Percentiles rank a stretch among this genome's conserved stretches.
Evolutionary conservation across 2,113 vertebrate species (phyloP).

Genomic region (Gyps fulvus): DNA sequence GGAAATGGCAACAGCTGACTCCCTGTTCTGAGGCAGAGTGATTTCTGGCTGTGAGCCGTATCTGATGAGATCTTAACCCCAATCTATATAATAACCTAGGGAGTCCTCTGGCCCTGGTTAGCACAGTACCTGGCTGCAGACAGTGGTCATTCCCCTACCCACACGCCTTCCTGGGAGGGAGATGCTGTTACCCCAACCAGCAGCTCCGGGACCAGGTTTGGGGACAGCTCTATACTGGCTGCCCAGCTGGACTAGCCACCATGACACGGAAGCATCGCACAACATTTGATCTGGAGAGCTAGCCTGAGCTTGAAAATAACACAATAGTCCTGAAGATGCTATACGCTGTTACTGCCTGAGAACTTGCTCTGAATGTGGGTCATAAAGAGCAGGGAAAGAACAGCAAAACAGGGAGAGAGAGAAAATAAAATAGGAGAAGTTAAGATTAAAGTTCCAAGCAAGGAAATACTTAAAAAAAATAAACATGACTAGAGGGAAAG

Average conservation of each 20-base stretch:
- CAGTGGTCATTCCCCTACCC: neutral
- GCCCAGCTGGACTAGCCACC: neutral
- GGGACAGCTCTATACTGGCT: neutral
- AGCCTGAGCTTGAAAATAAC: neutral
- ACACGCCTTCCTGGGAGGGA: neutral
- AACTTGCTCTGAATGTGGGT: neutral
- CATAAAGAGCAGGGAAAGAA: neutral
- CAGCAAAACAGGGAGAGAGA: neutral
- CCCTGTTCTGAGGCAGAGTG: accelerated
- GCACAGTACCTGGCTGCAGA: accelerated
- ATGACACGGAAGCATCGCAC: neutral
- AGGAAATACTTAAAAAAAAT: neutral
- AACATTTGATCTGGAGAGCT: neutral
- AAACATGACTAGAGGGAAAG: neutral
- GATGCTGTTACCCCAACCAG: neutral
- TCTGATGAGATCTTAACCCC: accelerated
- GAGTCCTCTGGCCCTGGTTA: accelerated
- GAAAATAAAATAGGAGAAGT: neutral
- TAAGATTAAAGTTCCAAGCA: neutral
- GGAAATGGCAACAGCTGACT: neutral
- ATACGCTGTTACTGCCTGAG: neutral
- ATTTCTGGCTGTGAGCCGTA: accelerated
- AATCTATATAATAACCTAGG: accelerated
- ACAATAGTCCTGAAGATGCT: neutral
- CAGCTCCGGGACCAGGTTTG: accelerated